phyloP scores from a whole-genome alignment of 2,113 vertebrate genomes.

The Lota lota region DNA sequence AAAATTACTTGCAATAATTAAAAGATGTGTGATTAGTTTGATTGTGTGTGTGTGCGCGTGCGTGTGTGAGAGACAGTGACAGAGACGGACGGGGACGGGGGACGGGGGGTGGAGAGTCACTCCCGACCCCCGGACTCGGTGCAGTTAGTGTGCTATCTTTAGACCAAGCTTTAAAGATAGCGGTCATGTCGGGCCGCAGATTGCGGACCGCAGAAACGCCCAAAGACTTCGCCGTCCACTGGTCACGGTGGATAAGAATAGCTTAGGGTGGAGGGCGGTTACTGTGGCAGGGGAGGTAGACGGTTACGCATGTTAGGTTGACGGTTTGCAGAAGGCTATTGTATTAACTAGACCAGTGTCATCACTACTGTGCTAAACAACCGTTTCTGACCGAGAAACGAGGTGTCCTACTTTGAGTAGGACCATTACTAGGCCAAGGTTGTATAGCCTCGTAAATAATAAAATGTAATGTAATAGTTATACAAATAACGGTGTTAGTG shows the following conservation, averaged over 20 bases:
- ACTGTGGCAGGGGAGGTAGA: not conserved
- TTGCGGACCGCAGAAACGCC: conserved; percentile 48
- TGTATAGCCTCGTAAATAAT: too few relatives aligned
- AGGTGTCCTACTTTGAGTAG: too few relatives aligned
- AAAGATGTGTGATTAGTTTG: not conserved
- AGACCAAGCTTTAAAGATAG: conserved; percentile 36
- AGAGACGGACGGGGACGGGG: conserved; percentile 25
- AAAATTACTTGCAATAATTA: too few relatives aligned
- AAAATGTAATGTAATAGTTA: too few relatives aligned
- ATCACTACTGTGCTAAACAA: too few relatives aligned
- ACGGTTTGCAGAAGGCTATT: too few relatives aligned
- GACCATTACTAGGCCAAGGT: too few relatives aligned
- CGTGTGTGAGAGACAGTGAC: conserved; percentile 38
- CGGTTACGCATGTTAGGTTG: not conserved
- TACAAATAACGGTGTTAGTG: too few relatives aligned
- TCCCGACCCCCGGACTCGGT: not conserved
- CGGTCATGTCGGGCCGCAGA: conserved; percentile 58
- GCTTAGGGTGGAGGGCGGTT: not conserved
- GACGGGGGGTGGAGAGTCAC: conserved; percentile 8
- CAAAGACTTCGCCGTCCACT: conserved; percentile 28
- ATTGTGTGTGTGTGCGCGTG: not conserved
- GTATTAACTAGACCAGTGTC: too few relatives aligned
- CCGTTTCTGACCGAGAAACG: too few relatives aligned
- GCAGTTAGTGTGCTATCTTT: conserved; percentile 58
- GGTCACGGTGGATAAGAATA: conserved; percentile 24